Percentiles rank a stretch among this genome's conserved stretches.
phyloP scores from a whole-genome alignment of 2,113 vertebrate species.

The Nibea coibor region DNA sequence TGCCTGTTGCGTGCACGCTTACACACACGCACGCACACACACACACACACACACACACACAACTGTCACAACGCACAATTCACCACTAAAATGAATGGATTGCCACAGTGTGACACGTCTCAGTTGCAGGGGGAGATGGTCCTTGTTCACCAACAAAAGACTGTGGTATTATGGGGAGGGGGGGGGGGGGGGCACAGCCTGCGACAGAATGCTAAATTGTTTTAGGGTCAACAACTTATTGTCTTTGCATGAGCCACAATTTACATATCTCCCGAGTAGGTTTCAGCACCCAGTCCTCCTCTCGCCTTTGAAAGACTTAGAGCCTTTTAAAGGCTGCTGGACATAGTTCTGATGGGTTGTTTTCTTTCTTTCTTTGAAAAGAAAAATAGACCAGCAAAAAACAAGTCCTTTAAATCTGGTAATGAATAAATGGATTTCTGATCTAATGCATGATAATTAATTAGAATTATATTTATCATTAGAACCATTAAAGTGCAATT shows the following conservation, averaged over 20 bases:
- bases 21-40: slow-evolving; percentile 27
- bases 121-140: slow-evolving; percentile 84
- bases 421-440: slow-evolving; percentile 1
- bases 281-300: slow-evolving; percentile 32
- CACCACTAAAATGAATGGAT: slow-evolving; percentile 90
- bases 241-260: slow-evolving; percentile 74
- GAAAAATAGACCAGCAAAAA: neutral
- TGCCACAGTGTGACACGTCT: slow-evolving; percentile 86
- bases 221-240: slow-evolving; percentile 86
- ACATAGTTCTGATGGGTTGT: slow-evolving; percentile 20
- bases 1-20: slow-evolving; percentile 52
- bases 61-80: slow-evolving; percentile 79
- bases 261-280: slow-evolving; percentile 57
- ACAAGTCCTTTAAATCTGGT: neutral
- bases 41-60: slow-evolving; percentile 42
- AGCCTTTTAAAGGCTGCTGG: slow-evolving; percentile 15
- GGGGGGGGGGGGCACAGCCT: slow-evolving; percentile 60
- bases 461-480: slow-evolving; percentile 30
- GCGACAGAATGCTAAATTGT: slow-evolving; percentile 89
- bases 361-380: neutral
- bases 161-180: slow-evolving; percentile 81
- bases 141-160: slow-evolving; percentile 85
- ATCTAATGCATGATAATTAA: slow-evolving; percentile 17
- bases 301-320: neutral
- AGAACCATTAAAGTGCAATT: slow-evolving; percentile 29